Evolutionary conservation across 2,113 vertebrate genomes (phyloP), one percentile per base, ranked within the genome.

Genomic region (Nothobranchius kuhntae): DNA sequence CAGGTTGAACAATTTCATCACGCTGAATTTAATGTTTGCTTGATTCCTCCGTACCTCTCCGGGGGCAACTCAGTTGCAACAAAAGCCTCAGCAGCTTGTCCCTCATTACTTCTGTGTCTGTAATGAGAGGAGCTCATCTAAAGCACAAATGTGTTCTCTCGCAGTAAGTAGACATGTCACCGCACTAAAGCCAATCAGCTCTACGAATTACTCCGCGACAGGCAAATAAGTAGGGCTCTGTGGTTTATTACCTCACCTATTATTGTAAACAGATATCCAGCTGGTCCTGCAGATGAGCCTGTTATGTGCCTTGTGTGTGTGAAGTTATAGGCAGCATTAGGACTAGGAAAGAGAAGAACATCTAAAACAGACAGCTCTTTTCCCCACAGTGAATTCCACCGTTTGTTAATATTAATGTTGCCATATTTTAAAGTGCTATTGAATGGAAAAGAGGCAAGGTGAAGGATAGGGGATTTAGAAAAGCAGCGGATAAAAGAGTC

Each of bases 111-210:
- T 58, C 47, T 66, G 56, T 53, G 55, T 62, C 54, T 74, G 67
- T 85, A 88, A 87, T 84, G 68, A 86, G 52, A 66, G n/a, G 74
- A 78, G 75, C 83, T 87, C 65, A 81, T 86, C 71, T 61, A 76
- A 87, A 81, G 75, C 71, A 77, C 65, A 72, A 79, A 71, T 67
- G 65, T 63, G 63, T 58, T 67, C 55, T 66, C 61, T 73, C 57
- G 30, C 38, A 66, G 66, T 48, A 69, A 24, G 74, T 17, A 71
- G 69, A 74, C 51, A 9, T 77, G 84, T 74, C 63, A 54, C 59
- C 56, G 62, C 47, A 15, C 3, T 38, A 54, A 61, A 82, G 57
- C 72, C 74, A 86, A 77, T 86, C 77, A 82, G 59, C 51, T 72
- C 60, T 47, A 17, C 55, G 68, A 59, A 59, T 68, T 65, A 61